Evolutionary conservation across 2,888 invertebrate species (phyloP), one percentile per base, ranked within the genome.

Genomic region (Polymixis lichenea): DNA sequence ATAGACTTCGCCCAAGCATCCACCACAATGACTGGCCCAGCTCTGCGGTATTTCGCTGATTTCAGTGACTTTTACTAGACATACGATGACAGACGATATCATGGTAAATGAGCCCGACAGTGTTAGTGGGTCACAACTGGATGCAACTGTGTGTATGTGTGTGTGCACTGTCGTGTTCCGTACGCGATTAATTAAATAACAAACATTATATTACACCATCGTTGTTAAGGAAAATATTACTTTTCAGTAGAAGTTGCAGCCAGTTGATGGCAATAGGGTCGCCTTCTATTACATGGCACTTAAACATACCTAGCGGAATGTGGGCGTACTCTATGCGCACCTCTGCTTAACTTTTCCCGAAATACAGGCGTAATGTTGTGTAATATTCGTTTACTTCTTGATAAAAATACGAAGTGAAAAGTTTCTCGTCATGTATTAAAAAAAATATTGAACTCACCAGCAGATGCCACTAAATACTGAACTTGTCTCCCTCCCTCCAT

Each of bases 381-480:
- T 43, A 5, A 43, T 32, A 32, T 32, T 32, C 4, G 32, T 32
- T 5, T 22, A 60, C 22, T 60, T 13, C 11, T 11, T 22, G 32
- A 32, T 11, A 46, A 51, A 66, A 51, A 28, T 22, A 46, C 6
- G 3, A 13, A 46, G 0, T 13, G 13, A 8, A 22, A 66, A 32
- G 66, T 15, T 15, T 49, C 8, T n/a, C n/a, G n/a, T n/a, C n/a
- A n/a, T 3, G 32, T 32, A 32, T n/a, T 25, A 19, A 38, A 65
- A 19, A 38, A n/a, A 53, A 22, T 7, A 58, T 58, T 13, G 1
- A 58, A 78, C 92, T 91, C 80, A 94, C 94, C 91, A 19, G 91
- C 90, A 78, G 93, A 87, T 17, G 94, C 86, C 22, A 89, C 90
- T 62, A 92, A 89, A 85, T 93, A 94, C 83, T 94, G 94, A 25